Conservation (phyloP, 2,888 invertebrate genomes). For the Neocrepidodera transversa region DNA sequence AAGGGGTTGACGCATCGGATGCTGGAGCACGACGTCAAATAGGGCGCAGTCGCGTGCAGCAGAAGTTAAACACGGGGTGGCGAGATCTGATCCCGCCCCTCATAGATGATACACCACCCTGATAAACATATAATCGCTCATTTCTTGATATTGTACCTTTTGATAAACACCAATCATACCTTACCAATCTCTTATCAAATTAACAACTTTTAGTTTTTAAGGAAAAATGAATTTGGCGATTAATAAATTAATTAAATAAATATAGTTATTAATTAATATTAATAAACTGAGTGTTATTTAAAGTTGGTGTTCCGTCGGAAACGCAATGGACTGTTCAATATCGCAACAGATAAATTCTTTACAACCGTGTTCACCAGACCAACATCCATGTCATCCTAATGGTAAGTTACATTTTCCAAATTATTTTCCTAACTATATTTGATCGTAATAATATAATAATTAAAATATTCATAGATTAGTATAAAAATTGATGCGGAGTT, state of each 20-base stretch:
- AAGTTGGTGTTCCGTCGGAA: conserved; percentile 10
- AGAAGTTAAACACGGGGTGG: conserved; percentile 61
- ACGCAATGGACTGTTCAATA: conserved; percentile 52
- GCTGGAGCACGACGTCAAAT: conserved; percentile 35
- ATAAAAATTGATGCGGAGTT: no score
- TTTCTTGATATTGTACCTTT: conserved; percentile 48
- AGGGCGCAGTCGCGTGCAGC: conserved; percentile 52
- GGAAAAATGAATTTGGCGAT: no score
- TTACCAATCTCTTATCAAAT: no score
- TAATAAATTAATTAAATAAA: no score
- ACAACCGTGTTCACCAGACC: conserved; percentile 55
- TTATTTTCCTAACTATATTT: no score
- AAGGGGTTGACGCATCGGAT: conserved; percentile 43
- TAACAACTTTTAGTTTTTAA: no score
- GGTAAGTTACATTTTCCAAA: no score
- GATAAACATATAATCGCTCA: conserved; percentile 47
- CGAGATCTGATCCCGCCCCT: conserved; percentile 59
- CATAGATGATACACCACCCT: conserved; percentile 51
- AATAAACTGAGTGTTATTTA: no score
- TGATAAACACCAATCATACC: conserved; percentile 45
- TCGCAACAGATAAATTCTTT: conserved; percentile 49
- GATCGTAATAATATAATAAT: no score
- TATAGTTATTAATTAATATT: no score
- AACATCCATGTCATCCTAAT: conserved; percentile 48
- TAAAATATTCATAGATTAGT: no score